These are phyloP conservation scores for Eulemur rubriventer DNA, from an alignment of 2,797 vertebrate species.

Conservation along the genomic window DNA sequence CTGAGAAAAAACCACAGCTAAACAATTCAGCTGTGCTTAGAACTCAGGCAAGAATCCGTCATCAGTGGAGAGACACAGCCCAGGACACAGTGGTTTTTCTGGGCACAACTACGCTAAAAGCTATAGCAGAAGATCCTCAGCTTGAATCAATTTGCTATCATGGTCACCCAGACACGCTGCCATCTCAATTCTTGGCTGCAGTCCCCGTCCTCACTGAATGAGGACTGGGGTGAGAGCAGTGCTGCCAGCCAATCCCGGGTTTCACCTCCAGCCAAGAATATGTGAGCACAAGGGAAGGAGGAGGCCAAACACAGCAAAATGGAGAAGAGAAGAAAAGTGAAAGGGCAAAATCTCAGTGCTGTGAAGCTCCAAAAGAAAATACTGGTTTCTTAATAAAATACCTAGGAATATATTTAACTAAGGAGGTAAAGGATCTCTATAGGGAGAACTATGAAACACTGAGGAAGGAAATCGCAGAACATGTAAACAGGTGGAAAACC, in stretches of 20 bases:
- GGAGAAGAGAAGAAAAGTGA: neutral
- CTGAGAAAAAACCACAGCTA: neutral
- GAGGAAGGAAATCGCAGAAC: too few species aligned
- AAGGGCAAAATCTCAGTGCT: neutral
- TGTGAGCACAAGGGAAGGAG: too few species aligned
- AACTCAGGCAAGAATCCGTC: neutral
- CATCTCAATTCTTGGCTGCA: neutral
- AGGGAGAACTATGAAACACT: too few species aligned
- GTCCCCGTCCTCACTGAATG: accelerated
- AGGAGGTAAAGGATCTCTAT: too few species aligned
- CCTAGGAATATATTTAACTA: too few species aligned
- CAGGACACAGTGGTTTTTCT: neutral
- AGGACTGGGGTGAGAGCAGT: neutral
- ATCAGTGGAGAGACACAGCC: neutral
- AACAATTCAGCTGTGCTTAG: neutral
- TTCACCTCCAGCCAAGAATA: neutral
- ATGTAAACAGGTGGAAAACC: too few species aligned
- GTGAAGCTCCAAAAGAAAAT: neutral
- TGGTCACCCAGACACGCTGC: neutral
- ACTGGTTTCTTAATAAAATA: neutral
- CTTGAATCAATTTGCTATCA: neutral
- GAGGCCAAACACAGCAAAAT: neutral
- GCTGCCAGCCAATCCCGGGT: accelerated
- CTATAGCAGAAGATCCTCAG: neutral
- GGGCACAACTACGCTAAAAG: neutral